Evolutionary conservation across 2,113 vertebrate genomes (phyloP).

Genomic region (Cynocephalus volans): DNA sequence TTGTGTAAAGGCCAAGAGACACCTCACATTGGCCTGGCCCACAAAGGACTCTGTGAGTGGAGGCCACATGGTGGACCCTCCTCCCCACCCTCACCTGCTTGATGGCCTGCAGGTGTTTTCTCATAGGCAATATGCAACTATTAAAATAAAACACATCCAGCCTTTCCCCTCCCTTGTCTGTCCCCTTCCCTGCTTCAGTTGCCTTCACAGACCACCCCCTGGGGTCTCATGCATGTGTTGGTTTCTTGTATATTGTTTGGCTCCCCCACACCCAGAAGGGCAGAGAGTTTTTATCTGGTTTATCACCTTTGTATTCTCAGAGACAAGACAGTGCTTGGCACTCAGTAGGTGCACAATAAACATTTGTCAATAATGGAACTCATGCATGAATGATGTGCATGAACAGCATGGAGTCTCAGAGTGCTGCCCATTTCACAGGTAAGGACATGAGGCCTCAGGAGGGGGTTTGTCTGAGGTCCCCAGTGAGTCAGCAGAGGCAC

Average conservation of each 20-base stretch:
- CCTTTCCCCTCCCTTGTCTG: fast-evolving
- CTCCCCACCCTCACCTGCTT: neutral
- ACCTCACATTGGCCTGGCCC: neutral
- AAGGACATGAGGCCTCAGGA: neutral
- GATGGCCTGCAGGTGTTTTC: neutral
- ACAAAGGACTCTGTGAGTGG: neutral
- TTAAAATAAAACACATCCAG: neutral
- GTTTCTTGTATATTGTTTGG: neutral
- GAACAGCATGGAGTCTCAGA: neutral
- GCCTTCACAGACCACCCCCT: neutral
- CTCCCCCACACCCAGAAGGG: neutral
- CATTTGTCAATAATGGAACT: neutral
- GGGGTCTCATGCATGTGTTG: fast-evolving
- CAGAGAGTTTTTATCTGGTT: neutral
- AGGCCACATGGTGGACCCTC: neutral
- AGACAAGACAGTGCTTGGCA: neutral
- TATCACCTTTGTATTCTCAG: neutral
- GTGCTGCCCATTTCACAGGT: neutral
- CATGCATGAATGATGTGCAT: fast-evolving
- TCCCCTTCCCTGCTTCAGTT: neutral
- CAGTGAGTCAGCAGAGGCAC: too few species aligned
- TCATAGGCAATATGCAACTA: neutral
- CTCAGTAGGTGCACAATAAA: neutral
- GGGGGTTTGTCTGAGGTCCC: neutral
- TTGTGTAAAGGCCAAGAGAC: neutral